Base-by-base conservation (phyloP, 2,797 vertebrate genomes). In the Glyptemys insculpta region DNA sequence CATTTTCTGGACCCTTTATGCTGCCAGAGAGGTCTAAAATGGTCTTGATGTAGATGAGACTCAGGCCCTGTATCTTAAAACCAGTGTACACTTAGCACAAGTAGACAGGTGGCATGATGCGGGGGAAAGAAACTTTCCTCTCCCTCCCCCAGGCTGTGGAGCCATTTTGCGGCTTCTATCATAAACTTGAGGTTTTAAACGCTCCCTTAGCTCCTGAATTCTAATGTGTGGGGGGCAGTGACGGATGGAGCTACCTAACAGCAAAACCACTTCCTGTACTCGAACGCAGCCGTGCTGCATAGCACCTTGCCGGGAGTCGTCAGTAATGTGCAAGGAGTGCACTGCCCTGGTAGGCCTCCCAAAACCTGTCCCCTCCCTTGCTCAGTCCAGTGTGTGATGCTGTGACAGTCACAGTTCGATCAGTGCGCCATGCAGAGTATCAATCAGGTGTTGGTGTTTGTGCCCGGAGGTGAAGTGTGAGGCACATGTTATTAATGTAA, bases 401-500 rank as follows among this genome's bases (percentile, higher is more conserved):
- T 93, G 52, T 54, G 9, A 23, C 53, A 23, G 53, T 23, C 53
- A 3, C 52, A 4, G 53, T 54, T 54, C 4, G 53, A 9, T 54
- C 21, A 54, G 21, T 54, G 53, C 4, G 4, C 53, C 21, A 23
- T 72, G 37, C n/a, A 11, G 68, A 25, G 59, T 62, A 81, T 95
- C 91, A 94, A 96, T 94, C 81, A 85, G 2, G 0, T 2, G 25
- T 84, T 91, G 76, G 76, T 86, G 86, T 34, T 68, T 56, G 12
- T 85, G 88, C 87, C 87, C n/a, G 27, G n/a, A 47, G 47, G 86
- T 79, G 82, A 81, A 89, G 21, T 12, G 41, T 7, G 5, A 21
- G 21, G 10, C 68, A 14, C 44, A 80, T 90, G 92, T 95, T 23
- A n/a, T 95, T 89, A 81, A 0, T n/a, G 54, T 74, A 87, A 91